Base-by-base conservation (phyloP, 2,797 vertebrate species). In the Lacerta viridis region DNA sequence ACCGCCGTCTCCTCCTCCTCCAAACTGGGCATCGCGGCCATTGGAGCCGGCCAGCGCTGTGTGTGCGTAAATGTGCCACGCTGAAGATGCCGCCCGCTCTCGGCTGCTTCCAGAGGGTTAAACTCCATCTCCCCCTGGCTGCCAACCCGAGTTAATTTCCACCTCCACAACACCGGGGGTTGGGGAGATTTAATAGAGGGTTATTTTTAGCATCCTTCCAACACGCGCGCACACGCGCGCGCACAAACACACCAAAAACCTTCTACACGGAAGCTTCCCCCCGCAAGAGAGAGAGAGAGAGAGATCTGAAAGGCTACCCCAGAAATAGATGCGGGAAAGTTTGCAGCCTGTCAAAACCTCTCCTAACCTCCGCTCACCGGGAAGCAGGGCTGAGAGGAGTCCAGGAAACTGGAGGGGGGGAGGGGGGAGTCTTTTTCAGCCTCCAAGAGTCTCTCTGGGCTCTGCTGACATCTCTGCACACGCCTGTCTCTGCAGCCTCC, bases 141-240 rank as follows among this genome's bases (percentile, higher is more conserved):
- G 86, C 79, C 86, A 75, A 81, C 50, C 39, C 5, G 71, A 81
- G 79, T 36, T 33, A 36, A 68, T 83, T 79, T 39, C 87, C 81
- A 78, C 87, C 81, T 78, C 87, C 87, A 69, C 59, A 59, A 55
- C 61, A 1, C 41, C 55, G 46, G 0, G 27, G 80, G 15, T 55
- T 55, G 41, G 1, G 82, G 81, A 61, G 83, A 79, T 84, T 59
- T 61, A 33, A 88, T 7, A 2, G 27, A n/a, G 64, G 66, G 82
- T 64, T 88, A 88, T 88, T 84, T 88, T 88, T 88, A 88, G 87
- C 87, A 23, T 33, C 64, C 33, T 50, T 79, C 87, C 33, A 68
- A 78, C 64, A 80, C 71, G n/a, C 69, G 55, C 50, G 15, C 33
- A 15, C 41, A 36, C 50, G 29, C 77, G 6, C 29, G 18, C 83